phyloP scores from a whole-genome alignment of 2,888 invertebrate species.

The Synergus laeviventris region DNA sequence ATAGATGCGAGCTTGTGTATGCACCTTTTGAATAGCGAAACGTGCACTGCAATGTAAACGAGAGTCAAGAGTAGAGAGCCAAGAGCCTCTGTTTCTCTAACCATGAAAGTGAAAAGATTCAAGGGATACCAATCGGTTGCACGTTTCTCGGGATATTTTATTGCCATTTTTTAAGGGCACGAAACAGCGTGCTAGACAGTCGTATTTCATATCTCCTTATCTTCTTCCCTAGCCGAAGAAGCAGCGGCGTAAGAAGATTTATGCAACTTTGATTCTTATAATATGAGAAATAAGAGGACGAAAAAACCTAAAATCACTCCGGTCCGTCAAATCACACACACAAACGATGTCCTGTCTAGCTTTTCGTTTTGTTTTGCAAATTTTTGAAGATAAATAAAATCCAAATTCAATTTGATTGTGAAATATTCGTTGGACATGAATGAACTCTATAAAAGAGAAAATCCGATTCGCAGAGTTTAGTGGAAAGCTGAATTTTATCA shows the following conservation, averaged over 20 bases:
- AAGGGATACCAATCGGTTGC: slow-evolving; percentile 40
- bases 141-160: slow-evolving; percentile 38
- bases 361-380: too few species aligned
- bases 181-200: slow-evolving; percentile 28
- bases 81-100: slow-evolving; percentile 22
- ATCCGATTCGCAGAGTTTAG: neutral
- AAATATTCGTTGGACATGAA: neutral
- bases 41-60: slow-evolving; percentile 33
- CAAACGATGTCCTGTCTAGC: too few species aligned
- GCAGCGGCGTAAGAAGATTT: slow-evolving; percentile 5
- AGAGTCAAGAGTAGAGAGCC: slow-evolving; percentile 2
- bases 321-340: too few species aligned
- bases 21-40: slow-evolving; percentile 31
- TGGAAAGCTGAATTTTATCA: neutral
- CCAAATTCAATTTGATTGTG: too few species aligned
- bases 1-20: slow-evolving; percentile 35
- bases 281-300: neutral
- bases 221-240: slow-evolving; percentile 12
- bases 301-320: too few species aligned
- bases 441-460: neutral
- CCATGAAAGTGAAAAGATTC: slow-evolving; percentile 38
- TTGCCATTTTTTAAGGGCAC: slow-evolving; percentile 28
- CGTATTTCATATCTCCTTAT: slow-evolving; percentile 39
- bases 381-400: too few species aligned
- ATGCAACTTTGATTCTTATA: neutral